Evolutionary conservation across 1,140 invertebrate species (phyloP).

Genomic region (Brachionus koreanus): DNA sequence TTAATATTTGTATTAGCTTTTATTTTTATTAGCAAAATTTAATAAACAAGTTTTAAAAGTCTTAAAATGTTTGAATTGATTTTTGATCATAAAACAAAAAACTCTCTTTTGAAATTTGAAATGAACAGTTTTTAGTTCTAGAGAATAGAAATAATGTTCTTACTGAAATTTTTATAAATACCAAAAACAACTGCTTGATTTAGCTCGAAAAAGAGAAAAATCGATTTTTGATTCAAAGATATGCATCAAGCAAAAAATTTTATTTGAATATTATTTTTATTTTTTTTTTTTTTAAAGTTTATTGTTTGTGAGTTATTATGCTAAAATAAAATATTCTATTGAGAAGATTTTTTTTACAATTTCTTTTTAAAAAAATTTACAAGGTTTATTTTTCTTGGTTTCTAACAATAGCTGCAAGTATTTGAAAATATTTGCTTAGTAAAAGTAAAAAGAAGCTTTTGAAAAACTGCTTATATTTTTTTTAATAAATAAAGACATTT

Average conservation of each 20-base stretch:
- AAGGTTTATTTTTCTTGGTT: not conserved
- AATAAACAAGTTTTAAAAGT: not conserved
- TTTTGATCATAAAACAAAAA: no score
- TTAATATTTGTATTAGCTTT: not conserved
- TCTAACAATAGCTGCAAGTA: not conserved
- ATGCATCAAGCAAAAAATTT: not conserved
- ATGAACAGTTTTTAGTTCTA: no score
- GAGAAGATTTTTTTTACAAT: not conserved
- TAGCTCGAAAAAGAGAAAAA: no score
- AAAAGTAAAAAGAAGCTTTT: not conserved
- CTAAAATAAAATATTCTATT: not conserved
- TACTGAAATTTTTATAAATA: no score
- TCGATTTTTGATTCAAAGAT: not conserved
- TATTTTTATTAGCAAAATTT: not conserved
- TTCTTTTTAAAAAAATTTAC: not conserved
- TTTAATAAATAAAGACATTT: not conserved
- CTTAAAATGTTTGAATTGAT: not conserved
- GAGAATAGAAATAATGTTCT: no score
- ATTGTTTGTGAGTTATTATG: not conserved
- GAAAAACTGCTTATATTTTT: not conserved
- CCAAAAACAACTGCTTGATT: no score
- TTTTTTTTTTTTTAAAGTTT: not conserved
- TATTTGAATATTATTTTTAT: not conserved
- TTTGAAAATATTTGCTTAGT: not conserved
- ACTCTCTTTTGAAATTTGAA: no score